Conservation (phyloP, 2,797 vertebrate species). For the Erethizon dorsatum region DNA sequence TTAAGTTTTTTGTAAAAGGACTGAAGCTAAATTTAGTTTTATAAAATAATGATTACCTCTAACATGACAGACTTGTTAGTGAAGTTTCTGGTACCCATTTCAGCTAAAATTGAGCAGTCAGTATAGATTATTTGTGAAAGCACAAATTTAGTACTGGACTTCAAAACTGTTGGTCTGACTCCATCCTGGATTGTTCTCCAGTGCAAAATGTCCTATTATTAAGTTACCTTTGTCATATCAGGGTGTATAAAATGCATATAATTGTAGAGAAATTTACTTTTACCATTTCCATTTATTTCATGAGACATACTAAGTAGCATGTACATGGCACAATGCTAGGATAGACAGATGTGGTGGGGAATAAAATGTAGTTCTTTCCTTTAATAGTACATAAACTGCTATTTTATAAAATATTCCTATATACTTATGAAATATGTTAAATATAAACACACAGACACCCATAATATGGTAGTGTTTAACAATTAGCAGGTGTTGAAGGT, state of each 20-base stretch:
- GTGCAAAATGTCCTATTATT: constrained; percentile 16
- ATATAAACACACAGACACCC: not conserved
- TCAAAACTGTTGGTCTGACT: constrained; percentile 49
- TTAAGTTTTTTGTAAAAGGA: constrained; percentile 53
- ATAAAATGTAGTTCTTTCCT: constrained; percentile 34
- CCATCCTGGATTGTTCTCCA: not conserved
- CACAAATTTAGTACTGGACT: constrained; percentile 44
- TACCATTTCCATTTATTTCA: constrained; percentile 64
- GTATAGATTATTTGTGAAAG: constrained; percentile 19
- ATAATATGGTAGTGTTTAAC: constrained; percentile 27
- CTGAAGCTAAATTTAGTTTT: not conserved
- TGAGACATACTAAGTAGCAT: not conserved
- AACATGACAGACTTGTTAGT: not conserved
- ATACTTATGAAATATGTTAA: constrained; percentile 11
- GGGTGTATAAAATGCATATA: constrained; percentile 49
- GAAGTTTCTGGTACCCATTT: not conserved
- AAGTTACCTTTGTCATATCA: constrained; percentile 38
- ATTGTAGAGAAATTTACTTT: constrained; percentile 53
- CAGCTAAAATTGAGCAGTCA: not conserved
- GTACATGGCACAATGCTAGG: not conserved
- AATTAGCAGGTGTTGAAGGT: not conserved
- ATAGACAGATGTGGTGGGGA: not conserved
- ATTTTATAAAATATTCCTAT: constrained; percentile 14
- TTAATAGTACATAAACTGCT: constrained; percentile 16
- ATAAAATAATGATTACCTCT: constrained; percentile 41